These are phyloP conservation scores for Lasioglossum marginatum DNA, from an alignment of 2,888 invertebrate genomes.

Conservation along the genomic window DNA sequence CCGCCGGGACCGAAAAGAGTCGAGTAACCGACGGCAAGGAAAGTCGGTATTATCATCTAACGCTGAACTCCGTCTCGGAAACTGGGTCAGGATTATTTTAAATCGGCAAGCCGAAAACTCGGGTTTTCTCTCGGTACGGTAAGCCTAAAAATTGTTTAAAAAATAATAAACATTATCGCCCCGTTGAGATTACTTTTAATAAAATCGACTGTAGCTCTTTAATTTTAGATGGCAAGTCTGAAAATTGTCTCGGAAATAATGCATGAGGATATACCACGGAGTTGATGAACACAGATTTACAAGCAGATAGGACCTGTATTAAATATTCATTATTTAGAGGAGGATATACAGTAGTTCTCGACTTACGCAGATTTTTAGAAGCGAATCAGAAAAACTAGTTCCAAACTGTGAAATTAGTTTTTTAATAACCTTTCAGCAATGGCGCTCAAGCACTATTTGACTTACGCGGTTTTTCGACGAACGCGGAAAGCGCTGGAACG, in stretches of 20 bases:
- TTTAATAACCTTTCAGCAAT: too few species aligned
- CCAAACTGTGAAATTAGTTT: too few species aligned
- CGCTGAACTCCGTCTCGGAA: not conserved
- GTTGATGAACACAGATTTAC: too few species aligned
- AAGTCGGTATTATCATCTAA: constrained; percentile 1
- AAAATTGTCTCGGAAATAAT: not conserved
- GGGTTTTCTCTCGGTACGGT: not conserved
- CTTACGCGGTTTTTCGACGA: too few species aligned
- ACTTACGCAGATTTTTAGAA: too few species aligned
- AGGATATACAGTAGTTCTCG: too few species aligned
- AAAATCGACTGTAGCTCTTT: not conserved
- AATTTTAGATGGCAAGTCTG: not conserved
- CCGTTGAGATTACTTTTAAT: fast-evolving
- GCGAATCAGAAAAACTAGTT: too few species aligned
- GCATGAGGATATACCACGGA: too few species aligned
- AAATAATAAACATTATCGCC: not conserved
- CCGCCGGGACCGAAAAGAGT: not conserved
- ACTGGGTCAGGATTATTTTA: constrained; percentile 2
- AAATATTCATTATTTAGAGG: not conserved
- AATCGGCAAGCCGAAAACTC: not conserved
- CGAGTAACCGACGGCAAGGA: not conserved
- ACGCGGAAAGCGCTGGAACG: too few species aligned
- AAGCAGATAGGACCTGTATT: not conserved
- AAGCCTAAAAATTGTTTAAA: not conserved
- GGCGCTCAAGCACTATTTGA: too few species aligned